Evolutionary conservation across 2,888 invertebrate species (phyloP), one percentile per base, ranked within the genome.

Genomic region (Andrena hattorfiana): DNA sequence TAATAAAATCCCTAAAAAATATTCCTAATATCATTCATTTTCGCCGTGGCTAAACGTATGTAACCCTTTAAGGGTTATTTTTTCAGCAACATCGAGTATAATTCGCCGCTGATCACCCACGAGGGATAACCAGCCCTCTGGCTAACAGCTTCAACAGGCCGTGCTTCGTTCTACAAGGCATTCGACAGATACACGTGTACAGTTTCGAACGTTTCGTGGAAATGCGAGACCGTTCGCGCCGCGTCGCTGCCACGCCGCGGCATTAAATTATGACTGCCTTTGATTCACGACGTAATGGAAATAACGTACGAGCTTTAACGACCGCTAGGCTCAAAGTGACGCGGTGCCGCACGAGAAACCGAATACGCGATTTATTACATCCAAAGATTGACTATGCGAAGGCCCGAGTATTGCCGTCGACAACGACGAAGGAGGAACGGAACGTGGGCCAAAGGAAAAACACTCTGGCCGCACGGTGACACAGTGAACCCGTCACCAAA

Each of bases 201-300:
- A 6, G 7, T 54, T 26, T 60, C 63, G 63, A 49, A 56, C 56
- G 60, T 54, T 68, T 73, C 67, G 23, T 72, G 75, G 69, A 83
- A 85, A 75, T 70, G 74, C n/a, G 59, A 74, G 54, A 4, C 7
- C 48, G 66, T 81, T 69, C 77, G 49, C 63, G 30, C 8, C 59
- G 51, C 48, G 23, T 54, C 54, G 54, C 72, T 59, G 56, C 60
- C 23, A 28, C 35, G 62, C 35, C 23, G 48, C 32, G 49, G 54
- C 73, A 80, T 85, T 87, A 77, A 73, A 83, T 88, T 72, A 72
- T 30, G 28, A 32, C 10, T 13, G 66, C 77, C 83, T 86, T 85
- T 77, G 88, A 77, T 80, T 83, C 54, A 67, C 30, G 32, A 30
- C 32, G 30, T 74, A 69, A 77, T 79, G 60, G 62, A 51, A 71